A percentile compares a stretch with the other conserved stretches of the same genome.
phyloP scores from a whole-genome alignment of 2,797 vertebrate species.

The Anguilla marmorata region DNA sequence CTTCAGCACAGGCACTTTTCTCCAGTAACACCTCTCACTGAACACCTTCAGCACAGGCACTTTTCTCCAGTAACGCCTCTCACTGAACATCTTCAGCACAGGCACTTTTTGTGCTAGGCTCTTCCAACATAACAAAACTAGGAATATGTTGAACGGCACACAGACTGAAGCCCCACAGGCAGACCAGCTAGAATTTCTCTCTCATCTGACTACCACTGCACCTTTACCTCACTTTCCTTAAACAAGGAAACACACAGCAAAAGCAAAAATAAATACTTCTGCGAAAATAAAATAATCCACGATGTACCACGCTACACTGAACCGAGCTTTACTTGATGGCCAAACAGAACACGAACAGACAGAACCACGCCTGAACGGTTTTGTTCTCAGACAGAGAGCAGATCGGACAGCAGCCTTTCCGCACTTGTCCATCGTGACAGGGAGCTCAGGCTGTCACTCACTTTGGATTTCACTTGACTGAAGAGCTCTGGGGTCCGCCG shows the following conservation, averaged over 20 bases:
- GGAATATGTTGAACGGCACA: neutral
- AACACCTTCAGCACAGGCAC: neutral
- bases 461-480: neutral
- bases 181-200: neutral
- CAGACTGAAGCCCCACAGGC: neutral
- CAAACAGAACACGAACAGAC: neutral
- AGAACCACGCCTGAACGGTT: neutral
- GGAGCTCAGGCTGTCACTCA: conserved; percentile 1
- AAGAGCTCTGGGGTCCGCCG: neutral
- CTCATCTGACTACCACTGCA: neutral
- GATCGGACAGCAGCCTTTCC: neutral
- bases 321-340: neutral
- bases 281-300: neutral
- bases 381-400: neutral
- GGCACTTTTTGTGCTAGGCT: neutral
- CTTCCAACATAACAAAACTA: neutral
- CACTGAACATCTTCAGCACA: neutral
- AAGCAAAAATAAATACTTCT: neutral
- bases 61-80: neutral
- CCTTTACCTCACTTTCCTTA: neutral
- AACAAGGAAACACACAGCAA: neutral
- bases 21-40: neutral
- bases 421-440: neutral
- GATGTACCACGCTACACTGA: neutral
- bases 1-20: neutral